These are phyloP conservation scores for Hypselothyrea guttata DNA, from an alignment of 2,888 invertebrate species.

Conservation along the genomic window DNA sequence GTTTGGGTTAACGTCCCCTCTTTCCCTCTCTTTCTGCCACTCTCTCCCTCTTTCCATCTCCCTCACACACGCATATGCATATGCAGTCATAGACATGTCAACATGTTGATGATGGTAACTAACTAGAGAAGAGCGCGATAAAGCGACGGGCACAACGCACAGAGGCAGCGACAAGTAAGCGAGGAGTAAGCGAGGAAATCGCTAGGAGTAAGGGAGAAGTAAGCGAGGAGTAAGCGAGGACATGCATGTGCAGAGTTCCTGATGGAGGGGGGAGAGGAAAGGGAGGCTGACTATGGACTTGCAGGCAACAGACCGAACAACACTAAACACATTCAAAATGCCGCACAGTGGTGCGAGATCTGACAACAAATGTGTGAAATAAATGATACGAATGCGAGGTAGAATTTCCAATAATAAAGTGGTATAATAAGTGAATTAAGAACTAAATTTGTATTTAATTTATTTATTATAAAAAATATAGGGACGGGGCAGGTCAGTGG, in stretches of 20 bases:
- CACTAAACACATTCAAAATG: constrained; percentile 48
- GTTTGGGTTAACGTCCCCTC: constrained; percentile 50
- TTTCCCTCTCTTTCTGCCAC: constrained; percentile 6
- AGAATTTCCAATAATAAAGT: too few relatives aligned
- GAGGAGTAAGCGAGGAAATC: constrained; percentile 7
- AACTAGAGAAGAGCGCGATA: constrained; percentile 70
- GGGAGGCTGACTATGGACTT: constrained; percentile 21
- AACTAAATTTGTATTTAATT: too few relatives aligned
- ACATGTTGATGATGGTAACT: constrained; percentile 78
- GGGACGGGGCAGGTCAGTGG: too few relatives aligned
- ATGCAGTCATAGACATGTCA: constrained; percentile 75
- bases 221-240: not conserved
- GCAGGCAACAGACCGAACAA: constrained; percentile 41
- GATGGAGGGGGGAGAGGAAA: constrained; percentile 8
- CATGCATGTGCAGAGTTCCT: not conserved
- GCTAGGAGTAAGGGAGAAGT: constrained; percentile 3
- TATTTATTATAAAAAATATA: too few relatives aligned
- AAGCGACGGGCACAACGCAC: constrained; percentile 34
- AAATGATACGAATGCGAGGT: not conserved
- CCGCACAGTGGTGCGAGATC: constrained; percentile 32
- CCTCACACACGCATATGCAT: constrained; percentile 22
- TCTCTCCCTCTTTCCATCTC: constrained; percentile 7
- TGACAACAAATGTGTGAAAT: not conserved
- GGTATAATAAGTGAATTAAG: too few relatives aligned
- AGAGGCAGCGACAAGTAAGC: not conserved